Percentiles rank a stretch among this genome's conserved stretches.
Evolutionary conservation across 2,888 invertebrate genomes (phyloP).

Genomic region (Ypsolopha scabrella): DNA sequence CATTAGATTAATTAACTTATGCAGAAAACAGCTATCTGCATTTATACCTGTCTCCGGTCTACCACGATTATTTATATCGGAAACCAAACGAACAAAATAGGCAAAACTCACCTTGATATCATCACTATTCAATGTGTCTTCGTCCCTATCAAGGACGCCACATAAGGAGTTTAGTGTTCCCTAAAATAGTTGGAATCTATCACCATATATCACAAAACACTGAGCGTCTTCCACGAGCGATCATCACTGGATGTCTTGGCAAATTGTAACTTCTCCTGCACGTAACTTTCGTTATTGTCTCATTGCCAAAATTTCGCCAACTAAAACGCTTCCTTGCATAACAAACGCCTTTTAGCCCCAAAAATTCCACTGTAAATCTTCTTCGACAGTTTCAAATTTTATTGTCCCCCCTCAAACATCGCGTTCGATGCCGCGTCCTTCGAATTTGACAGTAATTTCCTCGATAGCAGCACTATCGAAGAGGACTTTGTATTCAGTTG

Average conservation of each 20-base stretch:
- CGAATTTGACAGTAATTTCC: slow-evolving; percentile 32
- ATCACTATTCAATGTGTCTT: slow-evolving; percentile 14
- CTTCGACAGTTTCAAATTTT: slow-evolving; percentile 17
- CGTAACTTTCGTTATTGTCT: slow-evolving; percentile 14
- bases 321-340: slow-evolving; percentile 38
- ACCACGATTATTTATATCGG: too few species aligned
- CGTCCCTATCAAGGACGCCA: too few species aligned
- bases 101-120: slow-evolving; percentile 34
- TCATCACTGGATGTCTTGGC: slow-evolving; percentile 36
- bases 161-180: too few species aligned
- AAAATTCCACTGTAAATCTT: slow-evolving; percentile 29
- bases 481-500: slow-evolving; percentile 54
- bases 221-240: slow-evolving; percentile 31
- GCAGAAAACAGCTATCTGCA: too few species aligned
- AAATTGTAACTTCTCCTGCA: slow-evolving; percentile 27
- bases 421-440: slow-evolving; percentile 28
- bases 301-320: slow-evolving; percentile 58
- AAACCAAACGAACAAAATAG: neutral
- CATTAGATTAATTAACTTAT: too few species aligned
- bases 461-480: slow-evolving; percentile 28
- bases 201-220: slow-evolving; percentile 35
- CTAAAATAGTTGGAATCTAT: neutral
- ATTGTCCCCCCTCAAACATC: too few species aligned
- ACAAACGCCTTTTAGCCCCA: slow-evolving; percentile 28
- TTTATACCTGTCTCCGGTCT: too few species aligned